These are phyloP conservation scores for Apodemia mormo DNA, from an alignment of 2,888 invertebrate species.

Conservation along the genomic window DNA sequence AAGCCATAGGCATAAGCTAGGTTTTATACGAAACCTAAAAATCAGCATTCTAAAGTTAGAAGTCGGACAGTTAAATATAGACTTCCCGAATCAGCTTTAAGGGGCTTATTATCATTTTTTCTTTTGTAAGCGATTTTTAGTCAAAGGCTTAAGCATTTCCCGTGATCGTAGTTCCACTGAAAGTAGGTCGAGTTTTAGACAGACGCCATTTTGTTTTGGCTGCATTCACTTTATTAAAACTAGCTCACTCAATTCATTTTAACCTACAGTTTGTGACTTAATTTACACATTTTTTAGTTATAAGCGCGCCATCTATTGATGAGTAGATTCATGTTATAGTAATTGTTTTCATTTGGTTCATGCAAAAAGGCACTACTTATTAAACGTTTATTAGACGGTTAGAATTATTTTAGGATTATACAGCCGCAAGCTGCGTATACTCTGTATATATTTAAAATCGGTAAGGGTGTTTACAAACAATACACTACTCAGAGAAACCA, in stretches of 20 bases:
- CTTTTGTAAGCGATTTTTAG: slow-evolving; percentile 16
- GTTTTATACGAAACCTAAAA: background rate
- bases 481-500: no score
- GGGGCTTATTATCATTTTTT: slow-evolving; percentile 14
- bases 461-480: no score
- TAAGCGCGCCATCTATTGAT: no score
- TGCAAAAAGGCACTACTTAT: no score
- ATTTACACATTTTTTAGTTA: no score
- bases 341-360: no score
- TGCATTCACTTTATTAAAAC: background rate
- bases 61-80: slow-evolving; percentile 14
- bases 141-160: slow-evolving; percentile 16
- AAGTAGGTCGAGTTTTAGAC: slow-evolving; percentile 13
- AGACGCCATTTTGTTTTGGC: background rate
- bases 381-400: no score
- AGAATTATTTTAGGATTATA: no score
- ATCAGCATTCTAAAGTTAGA: background rate
- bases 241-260: background rate
- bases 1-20: background rate
- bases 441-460: no score
- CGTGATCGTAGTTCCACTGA: slow-evolving; percentile 11
- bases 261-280: no score
- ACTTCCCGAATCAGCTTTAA: slow-evolving; percentile 7
- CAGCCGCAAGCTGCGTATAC: no score
- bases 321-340: no score